Conservation (phyloP, 2,113 vertebrate species). For the Scolopax mira region DNA sequence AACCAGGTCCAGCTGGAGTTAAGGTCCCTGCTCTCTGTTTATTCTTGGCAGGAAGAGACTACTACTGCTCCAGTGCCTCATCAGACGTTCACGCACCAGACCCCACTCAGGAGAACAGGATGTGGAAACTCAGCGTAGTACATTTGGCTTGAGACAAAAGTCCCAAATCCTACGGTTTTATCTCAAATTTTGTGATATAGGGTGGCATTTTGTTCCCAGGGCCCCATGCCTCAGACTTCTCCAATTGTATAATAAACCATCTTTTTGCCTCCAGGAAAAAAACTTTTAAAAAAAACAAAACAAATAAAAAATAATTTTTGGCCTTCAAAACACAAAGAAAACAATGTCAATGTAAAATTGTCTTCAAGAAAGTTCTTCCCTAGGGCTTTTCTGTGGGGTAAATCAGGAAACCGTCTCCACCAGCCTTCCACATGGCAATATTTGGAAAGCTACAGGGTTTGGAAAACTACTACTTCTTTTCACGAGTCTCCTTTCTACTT, state of each 20-base stretch:
- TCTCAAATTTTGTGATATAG: neutral
- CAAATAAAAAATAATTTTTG: neutral
- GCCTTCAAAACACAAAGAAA: neutral
- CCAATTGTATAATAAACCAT: neutral
- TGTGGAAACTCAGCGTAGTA: neutral
- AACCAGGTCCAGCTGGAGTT: slow-evolving; percentile 26
- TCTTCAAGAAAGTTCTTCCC: neutral
- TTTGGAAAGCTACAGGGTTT: neutral
- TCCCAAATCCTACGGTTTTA: neutral
- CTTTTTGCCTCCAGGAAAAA: neutral
- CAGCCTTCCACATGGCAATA: neutral
- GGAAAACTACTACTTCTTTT: neutral
- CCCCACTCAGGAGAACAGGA: accelerated
- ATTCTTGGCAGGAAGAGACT: slow-evolving; percentile 6
- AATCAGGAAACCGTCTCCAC: neutral
- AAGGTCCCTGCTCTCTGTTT: neutral
- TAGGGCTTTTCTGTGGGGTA: neutral
- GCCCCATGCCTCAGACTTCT: neutral
- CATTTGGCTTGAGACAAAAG: accelerated
- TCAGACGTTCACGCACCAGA: accelerated
- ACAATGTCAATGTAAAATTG: neutral
- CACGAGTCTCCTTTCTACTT: neutral
- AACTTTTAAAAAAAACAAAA: neutral
- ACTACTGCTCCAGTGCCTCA: accelerated
- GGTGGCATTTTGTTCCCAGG: neutral